These are phyloP conservation scores for Meiosimyza decipiens DNA, from an alignment of 2,888 invertebrate genomes.

Conservation along the genomic window DNA sequence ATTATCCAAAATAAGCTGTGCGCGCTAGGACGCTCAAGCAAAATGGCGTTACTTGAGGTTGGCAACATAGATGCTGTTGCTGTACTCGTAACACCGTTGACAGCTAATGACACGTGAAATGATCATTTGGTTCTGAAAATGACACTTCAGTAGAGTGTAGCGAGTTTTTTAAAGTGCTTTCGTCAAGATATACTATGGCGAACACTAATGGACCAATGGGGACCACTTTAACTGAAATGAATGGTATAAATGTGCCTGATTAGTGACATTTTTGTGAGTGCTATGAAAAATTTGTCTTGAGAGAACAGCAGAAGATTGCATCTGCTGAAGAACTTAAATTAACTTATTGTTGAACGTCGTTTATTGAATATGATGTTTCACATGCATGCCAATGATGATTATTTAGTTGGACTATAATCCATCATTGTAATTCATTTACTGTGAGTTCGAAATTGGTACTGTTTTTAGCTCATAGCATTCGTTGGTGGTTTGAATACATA, in stretches of 20 bases:
- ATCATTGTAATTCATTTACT: no score
- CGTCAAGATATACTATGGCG: constrained; percentile 15
- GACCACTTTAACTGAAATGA: background rate
- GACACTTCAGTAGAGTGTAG: constrained; percentile 47
- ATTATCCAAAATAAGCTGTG: constrained; percentile 22
- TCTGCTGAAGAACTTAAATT: no score
- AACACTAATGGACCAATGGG: constrained; percentile 24
- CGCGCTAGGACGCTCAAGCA: background rate
- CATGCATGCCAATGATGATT: no score
- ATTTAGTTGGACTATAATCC: no score
- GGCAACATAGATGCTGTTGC: background rate
- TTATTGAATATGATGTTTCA: no score
- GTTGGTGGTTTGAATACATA: no score
- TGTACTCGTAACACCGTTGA: constrained; percentile 22
- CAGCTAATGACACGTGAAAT: constrained; percentile 45
- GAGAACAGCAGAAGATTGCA: no score
- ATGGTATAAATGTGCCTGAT: constrained; percentile 2
- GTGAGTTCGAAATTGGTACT: no score
- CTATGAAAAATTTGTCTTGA: no score
- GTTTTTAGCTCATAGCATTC: no score
- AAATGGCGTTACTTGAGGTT: background rate
- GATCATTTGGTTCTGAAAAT: constrained; percentile 43
- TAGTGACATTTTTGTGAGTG: constrained; percentile 4
- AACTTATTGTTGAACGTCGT: no score
- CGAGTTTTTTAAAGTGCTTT: constrained; percentile 12